Percentiles rank a stretch among this genome's conserved stretches.
phyloP scores from a whole-genome alignment of 2,888 invertebrate genomes.

The Synergus gifuensis region DNA sequence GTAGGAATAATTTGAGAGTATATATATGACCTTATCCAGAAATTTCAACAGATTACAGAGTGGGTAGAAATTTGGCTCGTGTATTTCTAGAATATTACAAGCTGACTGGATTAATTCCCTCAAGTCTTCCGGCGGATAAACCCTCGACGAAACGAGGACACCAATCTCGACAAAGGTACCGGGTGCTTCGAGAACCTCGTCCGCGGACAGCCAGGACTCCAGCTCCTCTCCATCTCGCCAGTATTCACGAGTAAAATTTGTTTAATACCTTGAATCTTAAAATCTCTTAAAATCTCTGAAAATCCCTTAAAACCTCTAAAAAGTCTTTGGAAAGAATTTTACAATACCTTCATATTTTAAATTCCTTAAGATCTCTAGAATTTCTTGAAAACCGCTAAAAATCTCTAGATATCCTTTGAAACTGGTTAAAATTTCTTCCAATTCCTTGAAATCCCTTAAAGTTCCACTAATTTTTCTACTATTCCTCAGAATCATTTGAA shows the following conservation, averaged over 20 bases:
- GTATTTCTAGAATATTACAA: conserved; percentile 91
- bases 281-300: too few species aligned
- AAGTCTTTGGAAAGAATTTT: too few species aligned
- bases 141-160: conserved; percentile 72
- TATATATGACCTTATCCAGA: conserved; percentile 56
- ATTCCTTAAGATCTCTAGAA: too few species aligned
- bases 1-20: conserved; percentile 1
- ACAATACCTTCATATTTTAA: too few species aligned
- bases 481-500: too few species aligned
- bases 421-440: too few species aligned
- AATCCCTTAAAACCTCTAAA: too few species aligned
- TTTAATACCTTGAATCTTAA: background rate
- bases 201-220: conserved; percentile 73
- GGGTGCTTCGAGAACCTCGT: conserved; percentile 69
- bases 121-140: conserved; percentile 73
- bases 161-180: conserved; percentile 72
- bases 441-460: too few species aligned
- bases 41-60: conserved; percentile 82
- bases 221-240: conserved; percentile 74
- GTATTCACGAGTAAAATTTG: conserved; percentile 72
- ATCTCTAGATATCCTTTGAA: too few species aligned
- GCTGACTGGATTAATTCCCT: conserved; percentile 84
- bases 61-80: conserved; percentile 87
- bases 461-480: too few species aligned
- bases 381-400: too few species aligned